These are phyloP conservation scores for Tetrax tetrax DNA, from an alignment of 2,113 vertebrate genomes.

Conservation along the genomic window DNA sequence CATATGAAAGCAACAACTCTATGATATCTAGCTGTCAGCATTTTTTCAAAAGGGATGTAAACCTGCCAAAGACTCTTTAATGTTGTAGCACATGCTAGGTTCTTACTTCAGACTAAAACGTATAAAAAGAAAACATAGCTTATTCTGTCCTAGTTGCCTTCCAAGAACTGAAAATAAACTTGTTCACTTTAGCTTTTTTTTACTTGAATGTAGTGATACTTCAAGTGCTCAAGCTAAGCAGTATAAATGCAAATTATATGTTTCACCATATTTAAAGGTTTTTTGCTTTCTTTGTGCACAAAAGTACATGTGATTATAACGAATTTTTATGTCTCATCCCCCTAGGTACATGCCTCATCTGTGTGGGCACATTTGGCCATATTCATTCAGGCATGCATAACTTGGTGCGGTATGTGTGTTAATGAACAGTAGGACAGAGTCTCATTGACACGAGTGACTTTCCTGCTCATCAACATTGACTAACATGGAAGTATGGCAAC, in stretches of 20 bases:
- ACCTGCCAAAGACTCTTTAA: conserved; percentile 57
- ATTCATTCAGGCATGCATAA: background rate
- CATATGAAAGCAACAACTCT: conserved; percentile 69
- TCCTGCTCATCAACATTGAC: background rate
- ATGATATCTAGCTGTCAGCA: conserved; percentile 59
- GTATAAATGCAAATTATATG: background rate
- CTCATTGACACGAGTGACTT: background rate
- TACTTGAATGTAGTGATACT: background rate
- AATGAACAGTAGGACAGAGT: background rate
- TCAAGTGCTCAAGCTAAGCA: background rate
- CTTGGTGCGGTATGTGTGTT: background rate
- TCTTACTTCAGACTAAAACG: conserved; percentile 20
- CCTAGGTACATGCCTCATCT: background rate
- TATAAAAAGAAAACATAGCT: background rate
- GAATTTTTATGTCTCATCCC: background rate
- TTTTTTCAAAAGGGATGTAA: conserved; percentile 22
- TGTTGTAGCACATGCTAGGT: background rate
- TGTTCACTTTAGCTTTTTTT: background rate
- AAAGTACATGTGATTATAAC: background rate
- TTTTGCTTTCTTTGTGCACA: background rate
- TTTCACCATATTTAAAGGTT: background rate
- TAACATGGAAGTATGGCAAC: background rate
- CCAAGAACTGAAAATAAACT: background rate
- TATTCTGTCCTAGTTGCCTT: background rate
- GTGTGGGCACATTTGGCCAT: background rate